Evolutionary conservation across 2,113 vertebrate species (phyloP), one percentile per base, ranked within the genome.

Genomic region (Chaenogobius annularis): DNA sequence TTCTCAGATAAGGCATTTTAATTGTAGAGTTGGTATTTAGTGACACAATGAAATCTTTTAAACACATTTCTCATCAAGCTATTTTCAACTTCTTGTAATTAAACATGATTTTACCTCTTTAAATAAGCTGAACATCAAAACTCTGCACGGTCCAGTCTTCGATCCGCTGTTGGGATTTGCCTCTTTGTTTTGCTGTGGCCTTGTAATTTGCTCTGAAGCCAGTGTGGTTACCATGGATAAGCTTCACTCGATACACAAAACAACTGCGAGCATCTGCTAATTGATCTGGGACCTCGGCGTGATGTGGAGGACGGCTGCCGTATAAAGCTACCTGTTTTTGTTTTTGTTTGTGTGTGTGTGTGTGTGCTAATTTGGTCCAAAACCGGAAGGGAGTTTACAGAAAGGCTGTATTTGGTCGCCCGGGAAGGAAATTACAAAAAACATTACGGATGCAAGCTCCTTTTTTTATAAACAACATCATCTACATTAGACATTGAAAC

Each of bases 221-320:
- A 3, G 26, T 58, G 20, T 17, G 58, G 58, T 61, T 61, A 9
- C 58, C 58, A 61, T 61, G 58, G 58, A 61, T 61, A 61, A 61
- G 58, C 58, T 26, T 17, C 58, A 35, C 26, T 35, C 58, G 13
- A 61, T 61, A 31, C 58, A 35, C 58, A 35, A 61, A 61, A 61
- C 58, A 61, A 61, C 58, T 35, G 14, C 6, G 2, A 35, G 58
- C 26, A 15, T 61, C 58, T 26, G 17, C 58, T 61, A 61, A 61
- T 61, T 61, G 58, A 61, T 61, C 58, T 35, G 58, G 26, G 58
- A 61, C 58, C 58, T 31, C 23, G 22, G 23, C 8, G 14, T 61
- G 58, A 35, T 61, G 35, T 17, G 23, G 47, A 73, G 50, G 48
- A 22, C 63, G 59, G 58, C 19, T 71, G 48, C 13, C 13, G 13